Evolutionary conservation across 2,113 vertebrate genomes (phyloP).

Genomic region (Porphyrio hochstetteri): DNA sequence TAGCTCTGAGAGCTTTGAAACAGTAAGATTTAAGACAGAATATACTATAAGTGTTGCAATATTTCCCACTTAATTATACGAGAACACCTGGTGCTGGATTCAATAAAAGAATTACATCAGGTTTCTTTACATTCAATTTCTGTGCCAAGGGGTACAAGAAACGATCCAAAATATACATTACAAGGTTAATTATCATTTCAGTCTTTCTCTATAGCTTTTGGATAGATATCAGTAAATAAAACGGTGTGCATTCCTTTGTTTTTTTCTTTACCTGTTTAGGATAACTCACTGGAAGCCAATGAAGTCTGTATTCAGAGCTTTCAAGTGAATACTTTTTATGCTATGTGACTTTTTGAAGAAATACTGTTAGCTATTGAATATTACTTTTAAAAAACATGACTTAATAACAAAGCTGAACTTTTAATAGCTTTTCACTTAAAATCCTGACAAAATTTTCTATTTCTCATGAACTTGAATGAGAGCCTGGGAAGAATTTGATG

Average conservation of each 20-base stretch:
- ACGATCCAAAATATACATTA: background rate
- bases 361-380: background rate
- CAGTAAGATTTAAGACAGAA: slow-evolving; percentile 3
- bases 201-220: background rate
- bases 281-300: background rate
- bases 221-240: background rate
- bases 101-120: background rate
- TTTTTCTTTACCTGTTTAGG: background rate
- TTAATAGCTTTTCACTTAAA: background rate
- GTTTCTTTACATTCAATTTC: background rate
- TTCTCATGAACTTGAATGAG: background rate
- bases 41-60: background rate
- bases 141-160: background rate
- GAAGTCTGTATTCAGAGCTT: background rate
- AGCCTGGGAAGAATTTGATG: background rate
- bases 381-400: background rate
- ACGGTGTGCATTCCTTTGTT: background rate
- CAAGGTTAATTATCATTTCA: background rate
- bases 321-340: background rate
- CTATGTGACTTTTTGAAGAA: background rate
- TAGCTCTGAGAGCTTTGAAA: background rate
- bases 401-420: background rate
- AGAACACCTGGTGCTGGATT: background rate
- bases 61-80: slow-evolving; percentile 14
- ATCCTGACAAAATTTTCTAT: background rate